These are phyloP conservation scores for Tonatia bakeri DNA, from an alignment of 2,113 vertebrate genomes.

Conservation along the genomic window DNA sequence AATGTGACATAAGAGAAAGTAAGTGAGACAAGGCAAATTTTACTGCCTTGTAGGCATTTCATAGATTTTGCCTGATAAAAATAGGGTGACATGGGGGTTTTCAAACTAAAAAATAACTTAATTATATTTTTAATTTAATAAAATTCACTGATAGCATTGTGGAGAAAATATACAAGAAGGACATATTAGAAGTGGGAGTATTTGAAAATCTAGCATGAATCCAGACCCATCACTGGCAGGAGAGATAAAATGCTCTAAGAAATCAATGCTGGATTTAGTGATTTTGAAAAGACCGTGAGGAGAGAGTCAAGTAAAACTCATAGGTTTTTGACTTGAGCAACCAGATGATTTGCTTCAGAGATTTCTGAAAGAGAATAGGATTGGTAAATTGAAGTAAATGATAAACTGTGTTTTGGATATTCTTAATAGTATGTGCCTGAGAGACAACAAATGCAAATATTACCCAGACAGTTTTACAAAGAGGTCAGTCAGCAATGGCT, in stretches of 20 bases:
- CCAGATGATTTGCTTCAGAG: background rate
- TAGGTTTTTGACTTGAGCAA: background rate
- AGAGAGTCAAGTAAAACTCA: background rate
- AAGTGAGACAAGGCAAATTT: background rate
- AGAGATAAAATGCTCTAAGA: background rate
- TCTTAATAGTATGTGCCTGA: background rate
- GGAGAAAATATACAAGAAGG: background rate
- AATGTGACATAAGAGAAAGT: background rate
- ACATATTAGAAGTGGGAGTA: background rate
- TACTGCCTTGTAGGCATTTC: background rate
- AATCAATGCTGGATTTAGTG: background rate
- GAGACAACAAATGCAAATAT: background rate
- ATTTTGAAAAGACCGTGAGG: background rate
- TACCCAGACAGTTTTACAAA: background rate
- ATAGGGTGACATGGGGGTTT: background rate
- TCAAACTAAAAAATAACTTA: background rate
- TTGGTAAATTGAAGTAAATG: background rate
- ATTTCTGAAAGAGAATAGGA: background rate
- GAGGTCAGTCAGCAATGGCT: background rate
- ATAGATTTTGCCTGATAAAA: background rate
- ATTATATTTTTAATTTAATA: background rate
- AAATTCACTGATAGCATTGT: background rate
- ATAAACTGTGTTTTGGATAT: background rate
- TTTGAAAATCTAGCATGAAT: background rate
- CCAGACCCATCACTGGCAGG: background rate